Conservation (phyloP, 2,797 vertebrate genomes). For the Pelobates cultripes region DNA sequence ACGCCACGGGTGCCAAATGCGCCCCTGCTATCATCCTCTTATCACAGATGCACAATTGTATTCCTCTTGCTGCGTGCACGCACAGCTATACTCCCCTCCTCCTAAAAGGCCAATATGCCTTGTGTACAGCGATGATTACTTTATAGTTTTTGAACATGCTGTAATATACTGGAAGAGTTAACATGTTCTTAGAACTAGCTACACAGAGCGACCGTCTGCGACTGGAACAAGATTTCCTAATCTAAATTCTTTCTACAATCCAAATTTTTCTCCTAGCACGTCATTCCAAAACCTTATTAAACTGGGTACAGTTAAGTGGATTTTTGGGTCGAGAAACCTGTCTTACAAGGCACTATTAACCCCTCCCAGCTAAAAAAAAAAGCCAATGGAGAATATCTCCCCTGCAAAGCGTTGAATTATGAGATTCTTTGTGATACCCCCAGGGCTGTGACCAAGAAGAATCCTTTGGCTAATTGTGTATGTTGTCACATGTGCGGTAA, state of each 20-base stretch:
- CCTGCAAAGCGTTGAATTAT: conserved; percentile 43
- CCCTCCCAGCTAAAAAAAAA: conserved; percentile 37
- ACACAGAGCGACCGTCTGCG: conserved; percentile 48
- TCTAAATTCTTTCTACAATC: conserved; percentile 53
- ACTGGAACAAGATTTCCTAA: conserved; percentile 54
- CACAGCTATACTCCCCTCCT: too few relatives aligned
- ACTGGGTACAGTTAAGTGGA: conserved; percentile 54
- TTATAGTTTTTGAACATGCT: not conserved
- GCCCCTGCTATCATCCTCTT: too few relatives aligned
- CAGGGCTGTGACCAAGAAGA: conserved; percentile 4
- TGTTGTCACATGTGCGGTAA: conserved; percentile 22
- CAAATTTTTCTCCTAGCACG: conserved; percentile 46
- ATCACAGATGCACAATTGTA: too few relatives aligned
- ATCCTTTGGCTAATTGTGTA: conserved; percentile 7
- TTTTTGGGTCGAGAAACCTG: conserved; percentile 45
- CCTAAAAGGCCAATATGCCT: not conserved
- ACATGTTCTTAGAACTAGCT: conserved; percentile 34
- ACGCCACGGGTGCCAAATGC: too few relatives aligned
- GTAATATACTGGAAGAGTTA: conserved; percentile 28
- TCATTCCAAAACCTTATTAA: conserved; percentile 52
- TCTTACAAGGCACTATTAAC: conserved; percentile 44
- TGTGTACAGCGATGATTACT: not conserved
- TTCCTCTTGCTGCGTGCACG: too few relatives aligned
- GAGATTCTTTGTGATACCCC: conserved; percentile 26
- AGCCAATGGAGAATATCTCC: conserved; percentile 43